These are phyloP conservation scores for Lacerta viridis DNA, from an alignment of 2,797 vertebrate genomes.

Conservation along the genomic window DNA sequence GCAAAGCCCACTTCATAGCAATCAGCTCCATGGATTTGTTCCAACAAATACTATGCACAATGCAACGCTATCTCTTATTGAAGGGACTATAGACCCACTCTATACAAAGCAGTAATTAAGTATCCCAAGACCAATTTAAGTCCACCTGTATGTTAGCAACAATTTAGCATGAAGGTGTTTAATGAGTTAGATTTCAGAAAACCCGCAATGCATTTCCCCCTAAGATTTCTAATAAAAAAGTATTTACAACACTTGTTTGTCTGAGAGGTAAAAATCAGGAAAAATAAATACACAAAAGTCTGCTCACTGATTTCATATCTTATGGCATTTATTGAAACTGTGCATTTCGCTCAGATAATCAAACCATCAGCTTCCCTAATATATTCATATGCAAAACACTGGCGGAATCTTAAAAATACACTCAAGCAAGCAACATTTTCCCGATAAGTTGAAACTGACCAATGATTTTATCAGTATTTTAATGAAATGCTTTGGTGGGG, in stretches of 20 bases:
- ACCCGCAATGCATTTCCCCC: not conserved
- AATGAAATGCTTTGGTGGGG: constrained; percentile 56
- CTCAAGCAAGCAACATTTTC: constrained; percentile 51
- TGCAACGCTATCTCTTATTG: constrained; percentile 26
- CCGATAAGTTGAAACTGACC: constrained; percentile 62
- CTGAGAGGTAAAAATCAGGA: constrained; percentile 47
- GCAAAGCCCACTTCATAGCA: too few relatives aligned
- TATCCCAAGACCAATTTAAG: not conserved
- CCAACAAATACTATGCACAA: constrained; percentile 45
- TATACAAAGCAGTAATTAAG: not conserved
- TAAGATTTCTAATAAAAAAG: constrained; percentile 38
- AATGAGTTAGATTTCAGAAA: not conserved
- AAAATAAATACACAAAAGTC: constrained; percentile 54
- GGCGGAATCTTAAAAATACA: constrained; percentile 52
- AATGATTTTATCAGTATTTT: constrained; percentile 70
- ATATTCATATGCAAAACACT: constrained; percentile 69
- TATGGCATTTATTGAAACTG: constrained; percentile 65
- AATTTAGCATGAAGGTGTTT: not conserved
- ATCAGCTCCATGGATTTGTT: not conserved
- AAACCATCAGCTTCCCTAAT: constrained; percentile 54
- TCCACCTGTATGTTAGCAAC: not conserved
- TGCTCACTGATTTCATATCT: constrained; percentile 34
- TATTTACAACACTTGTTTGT: constrained; percentile 44
- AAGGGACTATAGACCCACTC: not conserved
- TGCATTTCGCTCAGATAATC: constrained; percentile 50